Evolutionary conservation across 2,113 vertebrate genomes (phyloP), one percentile per base, ranked within the genome.

Genomic region (Gymnocephalus cernua): DNA sequence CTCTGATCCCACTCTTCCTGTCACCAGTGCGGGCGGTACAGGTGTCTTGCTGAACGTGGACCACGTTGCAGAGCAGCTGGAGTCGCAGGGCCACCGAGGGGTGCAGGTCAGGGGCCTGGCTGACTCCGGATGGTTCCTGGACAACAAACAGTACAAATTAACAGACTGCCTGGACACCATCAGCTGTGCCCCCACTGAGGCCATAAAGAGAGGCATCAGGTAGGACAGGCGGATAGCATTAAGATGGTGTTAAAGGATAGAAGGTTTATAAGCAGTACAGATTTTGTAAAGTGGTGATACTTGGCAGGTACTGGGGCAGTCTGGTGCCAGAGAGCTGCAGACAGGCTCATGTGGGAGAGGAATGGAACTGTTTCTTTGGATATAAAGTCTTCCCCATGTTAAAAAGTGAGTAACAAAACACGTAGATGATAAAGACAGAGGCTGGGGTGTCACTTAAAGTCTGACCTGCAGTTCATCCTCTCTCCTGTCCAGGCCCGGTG

Each of bases 31-130:
- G 18, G 98, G 98, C 6, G 98, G 97, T 44, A 97, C 96, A 0
- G 98, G 98, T 0, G 97, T 98, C 78, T 94, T 99, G 81, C 92
- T 99, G 82, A 99, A 99, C 0, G 97, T 99, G 92, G 98, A 99
- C 84, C 93, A 93, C 0, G 97, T 99, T 45, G 96, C 97, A 0
- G 96, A 97, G 81, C 97, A 96, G 89, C 94, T 99, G 90, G 95
- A 95, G 86, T 95, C 94, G 21, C 91, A 95, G 95, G 98, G 98
- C 9, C 92, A 97, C 62, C 74, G 89, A 0, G 95, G 94, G 48
- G 95, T 99, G 86, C 97, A 97, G 91, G 97, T 99, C 32, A 93
- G 98, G 67, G 97, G 98, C 48, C 91, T 99, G 90, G 96, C 95
- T 0, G 98, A 99, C 89, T 99, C 98, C 0, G 98, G 98, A 2